These are phyloP conservation scores for Plagiodera versicolora DNA, from an alignment of 2,888 invertebrate genomes.

Conservation along the genomic window DNA sequence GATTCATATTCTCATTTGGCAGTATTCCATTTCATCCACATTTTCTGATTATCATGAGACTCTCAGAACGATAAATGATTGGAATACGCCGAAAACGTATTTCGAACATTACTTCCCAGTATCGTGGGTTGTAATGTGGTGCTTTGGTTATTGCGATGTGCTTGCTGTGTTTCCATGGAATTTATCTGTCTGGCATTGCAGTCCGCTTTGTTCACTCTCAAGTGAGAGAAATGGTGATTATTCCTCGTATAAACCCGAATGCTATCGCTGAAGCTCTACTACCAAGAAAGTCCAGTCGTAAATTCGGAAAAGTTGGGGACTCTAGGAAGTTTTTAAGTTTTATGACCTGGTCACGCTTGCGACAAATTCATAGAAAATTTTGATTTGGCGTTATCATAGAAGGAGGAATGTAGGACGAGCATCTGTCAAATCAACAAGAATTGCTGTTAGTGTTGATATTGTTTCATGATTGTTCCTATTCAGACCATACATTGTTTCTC, in stretches of 20 bases:
- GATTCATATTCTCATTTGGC: not conserved
- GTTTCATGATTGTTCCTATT: no score
- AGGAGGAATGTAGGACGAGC: no score
- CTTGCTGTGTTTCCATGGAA: constrained; percentile 8
- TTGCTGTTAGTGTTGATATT: no score
- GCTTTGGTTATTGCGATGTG: not conserved
- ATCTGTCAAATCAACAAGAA: no score
- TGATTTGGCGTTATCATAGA: not conserved
- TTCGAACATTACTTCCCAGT: not conserved
- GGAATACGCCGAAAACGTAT: not conserved
- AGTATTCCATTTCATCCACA: not conserved
- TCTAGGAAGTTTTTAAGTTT: not conserved
- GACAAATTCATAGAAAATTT: not conserved
- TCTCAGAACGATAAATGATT: not conserved
- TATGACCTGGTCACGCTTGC: not conserved
- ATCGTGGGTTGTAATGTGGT: not conserved
- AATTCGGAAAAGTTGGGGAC: not conserved
- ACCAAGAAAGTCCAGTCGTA: constrained; percentile 5
- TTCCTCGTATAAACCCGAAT: constrained; percentile 6
- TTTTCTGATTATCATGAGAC: not conserved
- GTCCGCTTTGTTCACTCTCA: not conserved
- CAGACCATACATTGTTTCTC: no score
- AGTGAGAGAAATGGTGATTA: constrained; percentile 3
- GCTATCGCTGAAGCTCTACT: constrained; percentile 1
- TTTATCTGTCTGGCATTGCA: constrained; percentile 10